Evolutionary conservation across 1,140 invertebrate genomes (phyloP).

Genomic region (Lordiphosa mommai): DNA sequence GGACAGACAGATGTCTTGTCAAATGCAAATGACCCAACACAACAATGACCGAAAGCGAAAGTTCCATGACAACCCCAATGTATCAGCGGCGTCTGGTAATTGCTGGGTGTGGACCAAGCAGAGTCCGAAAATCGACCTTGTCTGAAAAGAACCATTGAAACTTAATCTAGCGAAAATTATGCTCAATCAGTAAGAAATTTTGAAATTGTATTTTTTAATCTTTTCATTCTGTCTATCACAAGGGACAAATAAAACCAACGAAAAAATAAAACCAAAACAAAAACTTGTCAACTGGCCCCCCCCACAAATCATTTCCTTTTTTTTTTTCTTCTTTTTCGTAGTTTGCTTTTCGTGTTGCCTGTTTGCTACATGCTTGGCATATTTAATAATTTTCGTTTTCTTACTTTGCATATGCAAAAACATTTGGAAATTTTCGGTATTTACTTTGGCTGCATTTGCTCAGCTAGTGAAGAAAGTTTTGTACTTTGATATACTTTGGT

Average conservation of each 20-base stretch:
- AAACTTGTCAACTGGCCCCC: too few relatives aligned
- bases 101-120: too few relatives aligned
- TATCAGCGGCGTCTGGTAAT: too few relatives aligned
- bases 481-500: conserved; percentile 9
- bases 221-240: too few relatives aligned
- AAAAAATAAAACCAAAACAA: too few relatives aligned
- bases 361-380: conserved; percentile 48
- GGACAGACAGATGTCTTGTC: conserved; percentile 10
- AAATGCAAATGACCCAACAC: conserved; percentile 65
- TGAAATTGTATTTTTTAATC: too few relatives aligned
- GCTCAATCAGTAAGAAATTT: too few relatives aligned
- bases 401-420: conserved; percentile 39
- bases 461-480: conserved; percentile 56
- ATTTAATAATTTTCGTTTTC: conserved; percentile 37
- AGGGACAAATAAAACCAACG: too few relatives aligned
- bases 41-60: conserved; percentile 54
- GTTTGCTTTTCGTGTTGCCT: conserved; percentile 12
- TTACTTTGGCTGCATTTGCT: conserved; percentile 27
- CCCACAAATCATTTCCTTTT: not conserved
- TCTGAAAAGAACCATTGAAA: too few relatives aligned
- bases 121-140: too few relatives aligned
- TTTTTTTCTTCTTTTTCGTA: conserved; percentile 15
- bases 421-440: conserved; percentile 49
- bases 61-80: conserved; percentile 49
- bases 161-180: too few relatives aligned